Conservation (phyloP, 1,140 invertebrate genomes). For the Reticulitermes speratus region DNA sequence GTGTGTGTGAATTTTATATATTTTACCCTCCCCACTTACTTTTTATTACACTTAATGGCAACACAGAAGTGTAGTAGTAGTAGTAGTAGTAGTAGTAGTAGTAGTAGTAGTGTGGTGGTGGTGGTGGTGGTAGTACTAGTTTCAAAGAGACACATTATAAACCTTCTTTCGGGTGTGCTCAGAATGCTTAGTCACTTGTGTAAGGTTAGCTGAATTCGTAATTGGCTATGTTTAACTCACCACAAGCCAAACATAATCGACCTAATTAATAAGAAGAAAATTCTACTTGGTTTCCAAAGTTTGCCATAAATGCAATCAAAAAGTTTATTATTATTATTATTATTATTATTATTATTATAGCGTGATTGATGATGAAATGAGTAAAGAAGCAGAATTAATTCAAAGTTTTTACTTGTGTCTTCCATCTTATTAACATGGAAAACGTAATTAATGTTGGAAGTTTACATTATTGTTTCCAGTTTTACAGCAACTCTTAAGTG, state of each 20-base stretch:
- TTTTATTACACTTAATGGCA: too few species aligned
- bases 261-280: neutral
- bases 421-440: neutral
- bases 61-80: too few species aligned
- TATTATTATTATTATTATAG: neutral
- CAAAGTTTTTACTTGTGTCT: neutral
- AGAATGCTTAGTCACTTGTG: too few species aligned
- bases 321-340: neutral
- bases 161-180: too few species aligned
- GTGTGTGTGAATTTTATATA: too few species aligned
- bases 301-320: neutral
- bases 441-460: slow-evolving; percentile 1
- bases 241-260: neutral
- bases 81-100: too few species aligned
- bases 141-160: too few species aligned
- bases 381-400: neutral
- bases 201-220: too few species aligned
- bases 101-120: too few species aligned
- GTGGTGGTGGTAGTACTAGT: too few species aligned
- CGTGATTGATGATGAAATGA: neutral
- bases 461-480: neutral
- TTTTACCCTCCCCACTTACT: too few species aligned
- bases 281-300: neutral
- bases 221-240: neutral
- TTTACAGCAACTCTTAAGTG: neutral